These are phyloP conservation scores for Leucophenga montana DNA, from an alignment of 2,888 invertebrate genomes.

Conservation along the genomic window DNA sequence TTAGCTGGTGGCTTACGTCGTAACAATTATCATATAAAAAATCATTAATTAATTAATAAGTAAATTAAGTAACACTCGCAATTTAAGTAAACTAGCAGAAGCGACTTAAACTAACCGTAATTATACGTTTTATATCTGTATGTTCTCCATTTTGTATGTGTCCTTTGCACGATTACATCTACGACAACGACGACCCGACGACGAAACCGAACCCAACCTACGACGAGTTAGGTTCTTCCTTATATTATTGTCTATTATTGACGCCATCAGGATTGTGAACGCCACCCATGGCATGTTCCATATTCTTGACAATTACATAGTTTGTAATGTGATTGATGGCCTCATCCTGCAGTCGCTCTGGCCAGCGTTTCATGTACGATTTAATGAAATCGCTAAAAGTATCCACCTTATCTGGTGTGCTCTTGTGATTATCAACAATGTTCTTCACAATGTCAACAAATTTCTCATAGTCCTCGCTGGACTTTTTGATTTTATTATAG, in stretches of 20 bases:
- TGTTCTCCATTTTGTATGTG: constrained; percentile 26
- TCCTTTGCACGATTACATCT: constrained; percentile 17
- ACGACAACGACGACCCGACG: constrained; percentile 51
- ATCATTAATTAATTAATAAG: constrained; percentile 14
- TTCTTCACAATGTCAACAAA: constrained; percentile 72
- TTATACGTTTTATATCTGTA: not conserved
- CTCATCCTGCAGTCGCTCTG: constrained; percentile 70
- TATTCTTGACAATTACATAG: constrained; percentile 71
- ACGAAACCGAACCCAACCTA: constrained; percentile 38
- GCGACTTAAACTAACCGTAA: constrained; percentile 16
- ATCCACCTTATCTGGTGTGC: constrained; percentile 69
- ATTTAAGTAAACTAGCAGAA: constrained; percentile 26
- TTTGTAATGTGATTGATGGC: constrained; percentile 72
- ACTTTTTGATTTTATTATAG: constrained; percentile 64
- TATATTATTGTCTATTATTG: constrained; percentile 72
- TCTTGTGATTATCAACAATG: constrained; percentile 71
- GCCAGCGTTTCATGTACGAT: constrained; percentile 71
- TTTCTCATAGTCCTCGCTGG: constrained; percentile 70
- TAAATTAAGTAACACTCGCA: constrained; percentile 24
- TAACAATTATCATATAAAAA: constrained; percentile 15
- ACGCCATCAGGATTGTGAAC: constrained; percentile 64
- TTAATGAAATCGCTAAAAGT: constrained; percentile 71
- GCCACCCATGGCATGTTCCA: constrained; percentile 70
- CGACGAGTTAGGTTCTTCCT: constrained; percentile 63
- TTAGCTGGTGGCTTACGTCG: constrained; percentile 6